These are phyloP conservation scores for Amazona finschi DNA, from an alignment of 2,797 vertebrate species.

Conservation along the genomic window DNA sequence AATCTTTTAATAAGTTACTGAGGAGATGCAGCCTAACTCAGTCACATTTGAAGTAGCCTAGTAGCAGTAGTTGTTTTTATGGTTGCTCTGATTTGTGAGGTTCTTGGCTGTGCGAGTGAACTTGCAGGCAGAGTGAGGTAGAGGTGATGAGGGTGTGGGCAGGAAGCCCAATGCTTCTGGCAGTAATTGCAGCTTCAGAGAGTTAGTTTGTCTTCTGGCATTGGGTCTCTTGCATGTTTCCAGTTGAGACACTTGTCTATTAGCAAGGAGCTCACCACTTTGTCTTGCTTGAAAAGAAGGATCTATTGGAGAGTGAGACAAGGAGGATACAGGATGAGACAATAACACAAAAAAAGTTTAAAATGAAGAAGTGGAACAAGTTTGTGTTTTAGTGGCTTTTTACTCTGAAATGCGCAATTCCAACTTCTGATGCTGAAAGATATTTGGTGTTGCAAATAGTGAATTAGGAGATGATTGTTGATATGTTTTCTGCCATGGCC, in stretches of 20 bases:
- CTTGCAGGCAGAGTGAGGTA: not conserved
- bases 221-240: not conserved
- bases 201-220: not conserved
- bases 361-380: no score
- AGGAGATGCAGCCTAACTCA: not conserved
- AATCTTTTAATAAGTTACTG: not conserved
- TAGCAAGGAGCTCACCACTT: fast-evolving
- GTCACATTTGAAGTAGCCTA: not conserved
- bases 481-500: not conserved
- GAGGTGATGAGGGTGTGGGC: not conserved
- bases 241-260: not conserved
- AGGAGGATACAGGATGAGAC: fast-evolving
- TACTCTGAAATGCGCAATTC: not conserved
- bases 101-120: not conserved
- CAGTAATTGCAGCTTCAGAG: not conserved
- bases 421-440: not conserved
- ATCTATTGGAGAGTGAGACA: fast-evolving
- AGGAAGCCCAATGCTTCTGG: not conserved
- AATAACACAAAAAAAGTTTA: fast-evolving
- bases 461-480: not conserved
- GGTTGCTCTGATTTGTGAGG: fast-evolving
- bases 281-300: fast-evolving
- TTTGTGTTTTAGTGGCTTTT: not conserved
- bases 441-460: not conserved
- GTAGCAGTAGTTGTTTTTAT: fast-evolving